Evolutionary conservation across 2,888 invertebrate genomes (phyloP).

Genomic region (Eristalis pertinax): DNA sequence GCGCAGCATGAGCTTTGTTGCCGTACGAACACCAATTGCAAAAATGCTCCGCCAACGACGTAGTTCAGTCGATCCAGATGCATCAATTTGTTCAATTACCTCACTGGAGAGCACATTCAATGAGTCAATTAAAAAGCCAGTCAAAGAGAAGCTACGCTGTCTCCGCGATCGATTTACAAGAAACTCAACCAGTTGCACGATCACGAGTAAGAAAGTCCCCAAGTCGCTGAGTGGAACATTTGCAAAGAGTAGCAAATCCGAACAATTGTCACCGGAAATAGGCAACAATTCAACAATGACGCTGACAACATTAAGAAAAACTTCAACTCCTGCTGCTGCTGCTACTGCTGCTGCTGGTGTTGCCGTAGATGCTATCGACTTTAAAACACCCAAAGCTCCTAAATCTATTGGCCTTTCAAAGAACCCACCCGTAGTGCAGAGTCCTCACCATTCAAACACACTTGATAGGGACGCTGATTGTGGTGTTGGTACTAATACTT

Average conservation of each 20-base stretch:
- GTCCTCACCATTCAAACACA: conserved; percentile 24
- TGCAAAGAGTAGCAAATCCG: conserved; percentile 53
- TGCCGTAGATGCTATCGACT: conserved; percentile 74
- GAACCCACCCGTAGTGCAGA: conserved; percentile 27
- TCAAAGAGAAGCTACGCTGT: conserved; percentile 79
- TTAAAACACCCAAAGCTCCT: conserved; percentile 80
- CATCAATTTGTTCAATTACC: conserved; percentile 79
- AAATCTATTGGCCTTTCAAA: conserved; percentile 72
- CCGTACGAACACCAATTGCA: conserved; percentile 79
- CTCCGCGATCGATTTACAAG: conserved; percentile 79
- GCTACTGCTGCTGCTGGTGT: neutral
- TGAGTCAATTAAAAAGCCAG: conserved; percentile 79
- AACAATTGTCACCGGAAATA: conserved; percentile 66
- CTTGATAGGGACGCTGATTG: conserved; percentile 45
- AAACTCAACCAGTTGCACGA: conserved; percentile 62
- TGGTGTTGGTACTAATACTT: conserved; percentile 73
- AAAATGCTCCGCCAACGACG: conserved; percentile 75
- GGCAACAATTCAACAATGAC: neutral
- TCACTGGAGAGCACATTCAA: conserved; percentile 79
- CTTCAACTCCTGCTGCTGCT: neutral
- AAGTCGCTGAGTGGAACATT: conserved; percentile 51
- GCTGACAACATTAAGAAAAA: neutral
- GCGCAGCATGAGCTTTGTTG: conserved; percentile 81
- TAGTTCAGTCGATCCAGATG: conserved; percentile 77
- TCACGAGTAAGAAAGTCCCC: conserved; percentile 32